Conservation (phyloP, 2,888 invertebrate species). For the Parelbella ahira region DNA sequence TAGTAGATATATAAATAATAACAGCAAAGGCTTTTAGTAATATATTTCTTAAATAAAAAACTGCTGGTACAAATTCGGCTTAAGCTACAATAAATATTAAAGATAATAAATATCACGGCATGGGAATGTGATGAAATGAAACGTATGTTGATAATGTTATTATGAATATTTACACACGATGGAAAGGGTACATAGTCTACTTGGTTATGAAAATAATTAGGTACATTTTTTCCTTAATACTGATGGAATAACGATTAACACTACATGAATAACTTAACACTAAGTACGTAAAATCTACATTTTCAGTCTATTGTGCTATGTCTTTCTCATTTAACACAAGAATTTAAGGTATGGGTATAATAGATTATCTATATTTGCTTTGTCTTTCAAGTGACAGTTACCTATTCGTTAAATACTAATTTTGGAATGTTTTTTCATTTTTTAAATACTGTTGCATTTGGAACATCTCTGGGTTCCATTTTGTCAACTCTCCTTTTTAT, state of each 20-base stretch:
- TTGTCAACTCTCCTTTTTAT: no score
- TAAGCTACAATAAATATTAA: conserved; percentile 60
- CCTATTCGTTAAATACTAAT: no score
- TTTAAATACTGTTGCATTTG: no score
- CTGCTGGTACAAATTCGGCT: conserved; percentile 44
- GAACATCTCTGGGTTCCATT: no score
- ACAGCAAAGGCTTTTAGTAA: conserved; percentile 20
- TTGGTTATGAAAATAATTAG: conserved; percentile 14
- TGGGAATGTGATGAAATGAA: conserved; percentile 32
- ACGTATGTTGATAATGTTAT: background rate
- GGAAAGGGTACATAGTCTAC: conserved; percentile 26
- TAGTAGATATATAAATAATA: no score
- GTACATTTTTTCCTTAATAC: conserved; percentile 25
- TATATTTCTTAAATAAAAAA: conserved; percentile 35
- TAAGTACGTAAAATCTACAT: background rate
- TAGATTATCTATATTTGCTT: no score
- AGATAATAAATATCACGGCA: conserved; percentile 51
- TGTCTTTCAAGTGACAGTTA: no score
- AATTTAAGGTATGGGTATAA: no score
- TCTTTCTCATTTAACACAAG: background rate
- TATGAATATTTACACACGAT: conserved; percentile 28
- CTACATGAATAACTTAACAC: conserved; percentile 3
- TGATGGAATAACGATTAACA: conserved; percentile 18
- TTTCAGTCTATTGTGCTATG: conserved; percentile 10
- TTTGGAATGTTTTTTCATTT: no score